These are phyloP conservation scores for Gephyroberyx darwinii DNA, from an alignment of 2,797 vertebrate species.

Conservation along the genomic window DNA sequence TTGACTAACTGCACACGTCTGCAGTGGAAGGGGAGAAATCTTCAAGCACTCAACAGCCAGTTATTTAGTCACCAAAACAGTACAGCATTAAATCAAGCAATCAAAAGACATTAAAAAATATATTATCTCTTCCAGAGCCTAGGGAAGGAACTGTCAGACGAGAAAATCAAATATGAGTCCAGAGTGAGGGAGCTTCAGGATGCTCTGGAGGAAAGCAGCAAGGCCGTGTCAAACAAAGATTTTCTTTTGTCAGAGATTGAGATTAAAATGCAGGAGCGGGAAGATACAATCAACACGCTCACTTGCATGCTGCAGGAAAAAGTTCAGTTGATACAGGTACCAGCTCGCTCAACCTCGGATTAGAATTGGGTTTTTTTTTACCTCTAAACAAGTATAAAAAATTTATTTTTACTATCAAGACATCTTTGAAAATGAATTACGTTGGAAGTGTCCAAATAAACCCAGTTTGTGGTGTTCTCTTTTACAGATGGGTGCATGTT, in stretches of 20 bases:
- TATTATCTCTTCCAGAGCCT: neutral
- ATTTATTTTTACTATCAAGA: no score
- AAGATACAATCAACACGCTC: neutral
- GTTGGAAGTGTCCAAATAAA: no score
- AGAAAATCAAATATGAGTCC: neutral
- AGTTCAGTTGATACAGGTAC: neutral
- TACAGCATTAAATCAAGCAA: neutral
- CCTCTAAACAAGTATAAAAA: no score
- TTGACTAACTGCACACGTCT: neutral
- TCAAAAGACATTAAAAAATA: neutral
- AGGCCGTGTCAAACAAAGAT: neutral
- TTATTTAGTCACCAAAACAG: slow-evolving; percentile 2
- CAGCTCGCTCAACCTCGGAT: no score
- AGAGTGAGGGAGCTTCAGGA: neutral
- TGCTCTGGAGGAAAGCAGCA: neutral
- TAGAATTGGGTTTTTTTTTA: no score
- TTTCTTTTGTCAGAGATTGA: slow-evolving; percentile 4
- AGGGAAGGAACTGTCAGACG: neutral
- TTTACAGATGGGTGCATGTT: no score
- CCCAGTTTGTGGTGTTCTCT: no score
- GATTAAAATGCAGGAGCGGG: neutral
- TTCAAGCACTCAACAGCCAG: slow-evolving; percentile 1
- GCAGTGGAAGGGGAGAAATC: neutral
- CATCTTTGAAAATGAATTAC: no score
- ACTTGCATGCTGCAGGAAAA: neutral